phyloP scores from a whole-genome alignment of 2,113 vertebrate species.

The Thamnaconus septentrionalis region DNA sequence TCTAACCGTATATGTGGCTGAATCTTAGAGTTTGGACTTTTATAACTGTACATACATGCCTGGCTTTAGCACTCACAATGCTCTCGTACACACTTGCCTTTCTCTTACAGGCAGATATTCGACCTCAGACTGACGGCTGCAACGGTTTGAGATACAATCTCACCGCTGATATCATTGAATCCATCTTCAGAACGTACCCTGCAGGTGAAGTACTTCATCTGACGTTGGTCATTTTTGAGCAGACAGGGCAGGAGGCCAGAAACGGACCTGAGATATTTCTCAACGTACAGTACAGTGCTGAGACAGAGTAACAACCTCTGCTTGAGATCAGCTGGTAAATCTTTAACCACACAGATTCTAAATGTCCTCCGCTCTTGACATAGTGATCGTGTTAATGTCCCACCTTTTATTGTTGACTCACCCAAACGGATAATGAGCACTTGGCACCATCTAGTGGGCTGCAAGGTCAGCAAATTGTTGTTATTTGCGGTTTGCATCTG shows the following conservation, averaged over 20 bases:
- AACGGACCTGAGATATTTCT: background rate
- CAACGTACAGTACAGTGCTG: background rate
- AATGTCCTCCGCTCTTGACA: too few species aligned
- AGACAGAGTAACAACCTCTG: background rate
- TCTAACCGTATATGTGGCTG: too few species aligned
- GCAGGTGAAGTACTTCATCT: slow-evolving; percentile 79
- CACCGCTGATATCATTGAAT: slow-evolving; percentile 97
- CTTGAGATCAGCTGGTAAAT: background rate
- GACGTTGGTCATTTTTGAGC: too few species aligned
- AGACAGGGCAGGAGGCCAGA: too few species aligned
- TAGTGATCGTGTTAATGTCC: too few species aligned
- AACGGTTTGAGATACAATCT: slow-evolving; percentile 97
- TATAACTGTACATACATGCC: background rate
- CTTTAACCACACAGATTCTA: background rate
- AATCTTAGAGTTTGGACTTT: background rate
- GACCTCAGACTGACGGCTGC: slow-evolving; percentile 97
- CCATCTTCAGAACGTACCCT: slow-evolving; percentile 97
- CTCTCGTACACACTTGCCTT: too few species aligned
- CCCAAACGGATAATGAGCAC: too few species aligned
- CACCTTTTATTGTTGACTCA: too few species aligned
- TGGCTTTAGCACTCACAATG: background rate
- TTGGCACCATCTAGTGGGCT: too few species aligned
- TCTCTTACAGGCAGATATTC: slow-evolving; percentile 87
- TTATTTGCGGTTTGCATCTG: too few species aligned
- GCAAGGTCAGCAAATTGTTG: too few species aligned